phyloP scores from a whole-genome alignment of 2,113 vertebrate species.

The Penelope pileata region DNA sequence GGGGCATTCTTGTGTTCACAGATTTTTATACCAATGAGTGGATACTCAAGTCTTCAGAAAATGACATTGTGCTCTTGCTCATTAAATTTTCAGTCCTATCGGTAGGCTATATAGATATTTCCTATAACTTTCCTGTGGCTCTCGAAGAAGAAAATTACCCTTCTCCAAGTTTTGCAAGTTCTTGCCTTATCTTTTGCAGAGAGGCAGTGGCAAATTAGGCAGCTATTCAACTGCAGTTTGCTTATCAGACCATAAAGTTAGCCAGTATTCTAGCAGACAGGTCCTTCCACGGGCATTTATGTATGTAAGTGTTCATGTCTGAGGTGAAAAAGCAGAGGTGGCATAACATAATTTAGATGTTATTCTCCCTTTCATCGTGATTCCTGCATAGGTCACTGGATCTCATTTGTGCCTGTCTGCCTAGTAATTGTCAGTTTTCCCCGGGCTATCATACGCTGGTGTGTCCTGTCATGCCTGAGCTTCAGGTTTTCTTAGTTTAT shows the following conservation, averaged over 20 bases:
- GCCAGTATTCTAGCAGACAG: background rate
- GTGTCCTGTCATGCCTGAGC: background rate
- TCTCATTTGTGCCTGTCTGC: background rate
- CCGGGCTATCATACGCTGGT: background rate
- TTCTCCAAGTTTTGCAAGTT: background rate
- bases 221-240: background rate
- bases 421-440: background rate
- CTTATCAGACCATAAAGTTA: background rate
- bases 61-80: background rate
- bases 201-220: background rate
- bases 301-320: background rate
- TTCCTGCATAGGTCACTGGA: background rate
- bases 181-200: background rate
- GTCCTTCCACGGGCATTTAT: background rate
- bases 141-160: background rate
- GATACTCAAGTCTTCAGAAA: background rate
- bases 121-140: background rate
- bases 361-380: background rate
- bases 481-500: background rate
- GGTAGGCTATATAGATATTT: background rate
- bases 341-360: background rate
- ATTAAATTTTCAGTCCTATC: background rate
- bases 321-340: background rate
- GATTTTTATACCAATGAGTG: background rate
- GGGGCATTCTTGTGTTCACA: background rate